Evolutionary conservation across 2,797 vertebrate species (phyloP), one percentile per base, ranked within the genome.

Genomic region (Echeneis naucrates): DNA sequence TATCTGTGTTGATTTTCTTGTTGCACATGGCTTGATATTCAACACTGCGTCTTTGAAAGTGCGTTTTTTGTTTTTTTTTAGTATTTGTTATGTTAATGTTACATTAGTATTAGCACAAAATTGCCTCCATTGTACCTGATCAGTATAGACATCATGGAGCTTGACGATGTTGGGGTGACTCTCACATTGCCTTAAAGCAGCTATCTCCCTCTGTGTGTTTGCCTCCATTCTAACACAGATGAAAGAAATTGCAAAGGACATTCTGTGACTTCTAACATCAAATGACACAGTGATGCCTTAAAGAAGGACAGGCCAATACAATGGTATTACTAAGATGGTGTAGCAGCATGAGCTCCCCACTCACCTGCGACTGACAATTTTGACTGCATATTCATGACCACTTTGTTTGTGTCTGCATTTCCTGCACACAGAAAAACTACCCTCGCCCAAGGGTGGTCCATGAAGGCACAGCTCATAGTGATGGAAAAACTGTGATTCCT

Each of bases 401-500:
- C 75, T 96, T 85, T 96, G 96, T 68, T 94, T 95, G 90, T 97
- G 96, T 68, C 88, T 89, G 84, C 97, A 98, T 59, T 94, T 95
- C 60, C 96, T 95, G 90, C 97, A 98, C 63, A 98, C 94, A 0
- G 97, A 98, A 87, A 98, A 98, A 82, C 97, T 97, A 0, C 97
- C 97, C 68, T 96, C 95, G 0, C 97, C 97, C 42, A 98, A 87
- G 0, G 96, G 96, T 0, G 93, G 76, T n/a, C 95, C 96, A 32
- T 94, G 93, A 33, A 97, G 92, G 83, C 95, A 95, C 83, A 98
- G 91, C 84, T 98, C 97, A 5, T 98, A 98, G 89, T 95, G 93
- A 84, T 95, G 95, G 87, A 98, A 98, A 89, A 98, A 98, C 64
- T 96, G 94, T 1, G 96, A 97, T 79, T 98, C 97, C 97, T 98